Base-by-base conservation (phyloP, 2,888 invertebrate genomes). In the Melitaea athalia region DNA sequence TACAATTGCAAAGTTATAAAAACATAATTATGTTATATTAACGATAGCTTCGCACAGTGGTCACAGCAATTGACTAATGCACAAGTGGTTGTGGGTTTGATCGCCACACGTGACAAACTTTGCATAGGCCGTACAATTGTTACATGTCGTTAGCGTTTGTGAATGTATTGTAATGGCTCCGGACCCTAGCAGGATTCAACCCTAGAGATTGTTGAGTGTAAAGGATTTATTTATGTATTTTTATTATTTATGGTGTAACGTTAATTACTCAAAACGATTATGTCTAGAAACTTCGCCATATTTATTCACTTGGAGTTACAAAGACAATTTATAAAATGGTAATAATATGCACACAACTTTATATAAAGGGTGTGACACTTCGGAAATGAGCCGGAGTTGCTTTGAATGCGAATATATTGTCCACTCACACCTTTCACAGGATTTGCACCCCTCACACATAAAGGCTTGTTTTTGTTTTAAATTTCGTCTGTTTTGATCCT, bases 361-460 rank as follows among this genome's bases (percentile, higher is more conserved):
- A 73, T 55, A 55, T 55, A 14, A 14, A 33, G 38, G 38, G 38
- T 76, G 77, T 76, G 73, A 76, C 77, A 75, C 76, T 75, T 78
- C 75, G 77, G 79, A 81, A 82, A 80, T 82, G 81, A 80, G 80
- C 79, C 76, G 76, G 74, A 75, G 74, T 73, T 70, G 78, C 74
- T 79, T 78, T 77, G 79, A 79, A 75, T 74, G 72, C 76, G 72
- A 74, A 64, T 74, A 77, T 75, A 80, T 81, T 83, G 81, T 81
- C 78, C 79, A 79, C 75, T 75, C 74, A 72, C 74, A 69, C 67
- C 67, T 67, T 69, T 67, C 61, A 60, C 63, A 49, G 71, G 55
- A 68, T 68, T 67, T 67, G 65, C 59, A 38, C 55, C 24, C 24
- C 45, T 50, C 68, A 59, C 63, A 57, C 60, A 63, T 53, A 61